A percentile compares a stretch with the other conserved stretches of the same genome.
Conservation (phyloP, 2,797 vertebrate genomes). For the Urocyon cinereoargenteus region DNA sequence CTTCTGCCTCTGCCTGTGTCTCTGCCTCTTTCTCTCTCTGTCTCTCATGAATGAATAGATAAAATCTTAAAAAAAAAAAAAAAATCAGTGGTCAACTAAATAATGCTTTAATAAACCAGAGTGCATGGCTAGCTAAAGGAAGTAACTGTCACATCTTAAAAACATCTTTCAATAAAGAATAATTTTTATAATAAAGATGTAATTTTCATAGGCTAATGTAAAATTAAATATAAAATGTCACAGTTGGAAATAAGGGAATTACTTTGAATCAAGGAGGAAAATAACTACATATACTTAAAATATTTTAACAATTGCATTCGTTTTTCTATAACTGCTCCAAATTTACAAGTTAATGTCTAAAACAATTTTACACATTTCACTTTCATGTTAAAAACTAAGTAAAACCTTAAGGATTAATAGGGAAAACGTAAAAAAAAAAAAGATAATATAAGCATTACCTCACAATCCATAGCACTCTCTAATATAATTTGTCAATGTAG, state of each 20-base stretch:
- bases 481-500: constrained; percentile 18
- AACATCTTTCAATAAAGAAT: not conserved
- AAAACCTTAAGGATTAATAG: not conserved
- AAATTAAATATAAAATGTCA: constrained; percentile 49
- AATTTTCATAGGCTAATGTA: constrained; percentile 25
- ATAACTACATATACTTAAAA: constrained; percentile 50
- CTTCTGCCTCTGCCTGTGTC: no score
- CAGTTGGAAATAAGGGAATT: constrained; percentile 1
- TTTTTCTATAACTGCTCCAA: constrained; percentile 33
- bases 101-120: constrained; percentile 53
- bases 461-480: not conserved
- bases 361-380: constrained; percentile 33
- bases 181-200: constrained; percentile 33
- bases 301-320: constrained; percentile 33
- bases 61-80: no score
- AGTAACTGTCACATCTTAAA: constrained; percentile 26
- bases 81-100: not conserved
- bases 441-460: constrained; percentile 35
- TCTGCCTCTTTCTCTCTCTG: no score
- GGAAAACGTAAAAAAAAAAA: constrained; percentile 50
- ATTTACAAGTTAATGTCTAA: constrained; percentile 48
- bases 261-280: not conserved
- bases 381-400: constrained; percentile 22
- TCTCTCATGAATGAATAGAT: no score
- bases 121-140: constrained; percentile 18